Percentiles rank a stretch among this genome's conserved stretches.
Evolutionary conservation across 2,888 invertebrate species (phyloP).

Genomic region (Hypsopygia costalis): DNA sequence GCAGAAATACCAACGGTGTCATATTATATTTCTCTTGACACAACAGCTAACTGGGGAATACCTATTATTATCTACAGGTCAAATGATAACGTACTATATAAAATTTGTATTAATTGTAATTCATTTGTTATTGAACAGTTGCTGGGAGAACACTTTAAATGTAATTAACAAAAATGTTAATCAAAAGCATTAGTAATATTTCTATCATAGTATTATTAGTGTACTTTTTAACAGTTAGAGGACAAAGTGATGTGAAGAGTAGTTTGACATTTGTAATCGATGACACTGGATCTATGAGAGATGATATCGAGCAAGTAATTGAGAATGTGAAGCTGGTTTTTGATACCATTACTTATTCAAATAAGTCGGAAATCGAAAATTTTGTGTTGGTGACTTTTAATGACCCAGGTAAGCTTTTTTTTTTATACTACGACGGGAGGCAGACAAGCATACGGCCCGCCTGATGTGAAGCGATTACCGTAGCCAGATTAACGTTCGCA

Average conservation of each 20-base stretch:
- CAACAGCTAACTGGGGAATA: not conserved
- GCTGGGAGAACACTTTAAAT: no score
- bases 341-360: conserved; percentile 40
- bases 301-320: conserved; percentile 49
- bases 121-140: no score
- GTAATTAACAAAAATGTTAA: no score
- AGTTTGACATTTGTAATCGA: conserved; percentile 59
- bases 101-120: no score
- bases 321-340: conserved; percentile 39
- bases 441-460: no score
- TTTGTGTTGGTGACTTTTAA: conserved; percentile 57
- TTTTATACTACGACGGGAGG: no score
- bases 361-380: conserved; percentile 46
- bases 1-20: no score
- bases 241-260: conserved; percentile 29
- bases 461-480: no score
- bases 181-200: no score
- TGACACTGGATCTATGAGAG: conserved; percentile 45
- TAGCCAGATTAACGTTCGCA: no score
- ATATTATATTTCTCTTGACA: no score
- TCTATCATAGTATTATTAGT: no score
- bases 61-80: not conserved
- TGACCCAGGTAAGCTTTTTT: conserved; percentile 50
- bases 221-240: conserved; percentile 3
- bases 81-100: not conserved